Evolutionary conservation across 2,888 invertebrate genomes (phyloP), one percentile per base, ranked within the genome.

Genomic region (Sabellastarte sp.): DNA sequence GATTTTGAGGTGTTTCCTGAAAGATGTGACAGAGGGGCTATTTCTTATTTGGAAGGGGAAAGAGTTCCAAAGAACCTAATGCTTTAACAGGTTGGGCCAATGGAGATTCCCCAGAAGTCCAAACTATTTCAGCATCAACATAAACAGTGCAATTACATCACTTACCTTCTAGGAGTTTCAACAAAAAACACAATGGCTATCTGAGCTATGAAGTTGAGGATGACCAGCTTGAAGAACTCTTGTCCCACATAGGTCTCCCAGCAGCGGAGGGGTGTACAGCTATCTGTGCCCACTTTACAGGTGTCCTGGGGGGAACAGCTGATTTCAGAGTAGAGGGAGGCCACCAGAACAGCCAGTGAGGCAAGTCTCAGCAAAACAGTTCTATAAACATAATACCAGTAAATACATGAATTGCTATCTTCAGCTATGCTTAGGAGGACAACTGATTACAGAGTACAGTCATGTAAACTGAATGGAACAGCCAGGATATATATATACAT

Each of bases 331-430:
- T 60, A 57, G 51, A 64, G 41, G 20, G 60, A 41, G n/a, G 51
- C 20, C 2, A 64, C 20, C 24, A 64, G 51, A 29, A 64, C 52
- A 24, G 57, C 29, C n/a, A 64, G 28, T 30, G 64, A 60, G 29
- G 64, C 64, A 50, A 64, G 51, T 51, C 57, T 60, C 51, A 64
- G 52, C 26, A 64, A 64, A n/a, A 64, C 57, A 26, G 60, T 60
- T 32, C 64, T 64, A 60, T 20, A 41, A 41, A 41, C 10, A 41
- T 41, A 15, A 15, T 41, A 20, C 20, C n/a, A n/a, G n/a, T n/a
- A n/a, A n/a, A n/a, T n/a, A n/a, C n/a, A n/a, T n/a, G n/a, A n/a
- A n/a, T n/a, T n/a, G n/a, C n/a, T n/a, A n/a, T n/a, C n/a, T n/a
- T n/a, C n/a, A n/a, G n/a, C n/a, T n/a, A n/a, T n/a, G n/a, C n/a